Evolutionary conservation across 2,888 invertebrate species (phyloP).

Genomic region (Mimas tiliae): DNA sequence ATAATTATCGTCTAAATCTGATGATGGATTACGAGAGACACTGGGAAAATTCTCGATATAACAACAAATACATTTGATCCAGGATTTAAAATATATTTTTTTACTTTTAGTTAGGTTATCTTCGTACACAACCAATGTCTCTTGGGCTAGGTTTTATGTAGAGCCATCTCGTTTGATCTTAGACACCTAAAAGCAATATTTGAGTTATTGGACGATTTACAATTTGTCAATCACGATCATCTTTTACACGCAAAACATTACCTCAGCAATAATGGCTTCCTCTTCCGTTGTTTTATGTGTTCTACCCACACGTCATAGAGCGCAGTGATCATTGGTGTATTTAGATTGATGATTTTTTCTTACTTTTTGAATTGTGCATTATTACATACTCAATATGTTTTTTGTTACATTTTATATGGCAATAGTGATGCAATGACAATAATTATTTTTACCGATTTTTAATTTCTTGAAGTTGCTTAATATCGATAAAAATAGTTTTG

Average conservation of each 20-base stretch:
- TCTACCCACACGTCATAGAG: neutral
- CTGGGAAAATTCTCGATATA: too few species aligned
- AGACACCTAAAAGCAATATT: neutral
- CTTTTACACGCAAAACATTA: neutral
- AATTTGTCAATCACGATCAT: conserved; percentile 7
- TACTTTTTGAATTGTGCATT: neutral
- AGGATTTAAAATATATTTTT: too few species aligned
- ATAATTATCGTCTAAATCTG: too few species aligned
- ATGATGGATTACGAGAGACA: too few species aligned
- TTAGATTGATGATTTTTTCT: neutral
- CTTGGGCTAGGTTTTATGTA: too few species aligned
- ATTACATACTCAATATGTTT: neutral
- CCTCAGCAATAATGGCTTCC: conserved; percentile 3
- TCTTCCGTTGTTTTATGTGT: conserved; percentile 15
- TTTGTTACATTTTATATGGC: neutral
- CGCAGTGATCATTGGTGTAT: neutral
- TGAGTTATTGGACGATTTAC: neutral
- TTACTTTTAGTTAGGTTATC: too few species aligned
- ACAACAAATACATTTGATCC: too few species aligned
- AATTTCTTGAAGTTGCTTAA: too few species aligned
- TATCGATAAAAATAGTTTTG: too few species aligned
- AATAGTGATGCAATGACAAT: too few species aligned
- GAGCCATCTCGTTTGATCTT: neutral
- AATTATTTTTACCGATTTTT: too few species aligned
- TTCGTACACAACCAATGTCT: too few species aligned